Conservation (phyloP, 2,113 vertebrate species). For the Platichthys flesus region DNA sequence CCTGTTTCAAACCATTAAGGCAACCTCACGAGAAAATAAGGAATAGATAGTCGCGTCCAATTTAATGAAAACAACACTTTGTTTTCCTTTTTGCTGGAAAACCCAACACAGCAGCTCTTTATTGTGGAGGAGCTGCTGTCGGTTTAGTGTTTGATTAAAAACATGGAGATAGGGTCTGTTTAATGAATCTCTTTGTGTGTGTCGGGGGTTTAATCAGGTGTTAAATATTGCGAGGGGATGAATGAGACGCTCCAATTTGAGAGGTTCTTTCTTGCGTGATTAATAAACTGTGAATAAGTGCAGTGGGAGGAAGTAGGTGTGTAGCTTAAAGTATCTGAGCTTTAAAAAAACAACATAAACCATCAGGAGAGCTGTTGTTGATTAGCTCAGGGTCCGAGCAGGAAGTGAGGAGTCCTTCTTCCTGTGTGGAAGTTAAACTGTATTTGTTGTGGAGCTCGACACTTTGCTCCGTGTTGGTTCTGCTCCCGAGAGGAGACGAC, state of each 20-base stretch:
- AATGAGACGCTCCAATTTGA: slow-evolving; percentile 9
- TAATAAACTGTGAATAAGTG: slow-evolving; percentile 31
- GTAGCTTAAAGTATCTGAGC: neutral
- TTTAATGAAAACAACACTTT: neutral
- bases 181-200: slow-evolving; percentile 10
- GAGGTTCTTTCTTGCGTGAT: slow-evolving; percentile 15
- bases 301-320: slow-evolving; percentile 9
- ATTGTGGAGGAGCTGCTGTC: neutral
- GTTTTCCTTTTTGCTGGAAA: neutral
- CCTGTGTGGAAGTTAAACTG: neutral
- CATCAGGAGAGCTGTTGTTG: slow-evolving; percentile 1
- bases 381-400: neutral
- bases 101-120: slow-evolving; percentile 7
- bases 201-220: slow-evolving; percentile 12
- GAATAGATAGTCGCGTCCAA: neutral
- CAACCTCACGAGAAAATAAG: slow-evolving; percentile 1
- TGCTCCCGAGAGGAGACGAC: neutral
- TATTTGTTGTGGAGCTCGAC: neutral
- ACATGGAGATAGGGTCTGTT: neutral
- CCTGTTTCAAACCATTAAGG: slow-evolving; percentile 10
- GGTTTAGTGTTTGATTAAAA: slow-evolving; percentile 4
- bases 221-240: neutral
- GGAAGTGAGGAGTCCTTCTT: neutral
- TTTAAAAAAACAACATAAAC: neutral
- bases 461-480: neutral